Base-by-base conservation (phyloP, 2,797 vertebrate species). In the Cetoscarus ocellatus region DNA sequence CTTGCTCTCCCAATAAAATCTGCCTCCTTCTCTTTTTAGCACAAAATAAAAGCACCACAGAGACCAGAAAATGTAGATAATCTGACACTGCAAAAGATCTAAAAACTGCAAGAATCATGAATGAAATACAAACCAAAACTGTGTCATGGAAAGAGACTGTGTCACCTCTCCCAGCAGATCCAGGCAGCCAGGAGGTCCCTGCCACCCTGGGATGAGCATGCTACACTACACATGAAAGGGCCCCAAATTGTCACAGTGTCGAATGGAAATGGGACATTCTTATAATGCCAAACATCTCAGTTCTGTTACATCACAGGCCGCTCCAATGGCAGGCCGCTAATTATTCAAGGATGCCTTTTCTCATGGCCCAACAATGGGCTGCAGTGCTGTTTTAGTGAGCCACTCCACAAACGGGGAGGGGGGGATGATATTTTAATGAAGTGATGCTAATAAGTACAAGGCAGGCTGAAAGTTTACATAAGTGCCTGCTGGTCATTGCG, bases 221-320 rank as follows among this genome's bases (percentile, higher is more conserved):
- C 88, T 91, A 93, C 84, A 93, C 86, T 94, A 92, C 90, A 93
- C 94, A 94, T 90, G 91, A 95, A 94, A 93, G 74, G 90, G 87
- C 73, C 84, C 80, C 83, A 86, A 85, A 91, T 86, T 90, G 84
- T 86, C 87, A 91, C 87, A 86, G 83, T 90, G 89, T 90, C 75
- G 55, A 87, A 90, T 91, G 85, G 91, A 93, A 94, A 92, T 91
- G 84, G 93, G 91, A 88, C 93, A 94, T 92, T 94, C 93, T 93
- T 92, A 93, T 93, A 92, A 94, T 93, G 90, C 91, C 94, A 92
- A 91, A 91, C 92, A 92, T 93, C 92, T 91, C 90, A 69, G 87
- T 93, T 91, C 72, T 80, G 91, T 94, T 94, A 92, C 94, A 93
- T 94, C 94, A 94, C 85, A 87, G 87, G 78, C 86, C 61, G 58